A percentile compares a stretch with the other conserved stretches of the same genome.
Conservation (phyloP, 2,113 vertebrate species). For the Podilymbus podiceps region DNA sequence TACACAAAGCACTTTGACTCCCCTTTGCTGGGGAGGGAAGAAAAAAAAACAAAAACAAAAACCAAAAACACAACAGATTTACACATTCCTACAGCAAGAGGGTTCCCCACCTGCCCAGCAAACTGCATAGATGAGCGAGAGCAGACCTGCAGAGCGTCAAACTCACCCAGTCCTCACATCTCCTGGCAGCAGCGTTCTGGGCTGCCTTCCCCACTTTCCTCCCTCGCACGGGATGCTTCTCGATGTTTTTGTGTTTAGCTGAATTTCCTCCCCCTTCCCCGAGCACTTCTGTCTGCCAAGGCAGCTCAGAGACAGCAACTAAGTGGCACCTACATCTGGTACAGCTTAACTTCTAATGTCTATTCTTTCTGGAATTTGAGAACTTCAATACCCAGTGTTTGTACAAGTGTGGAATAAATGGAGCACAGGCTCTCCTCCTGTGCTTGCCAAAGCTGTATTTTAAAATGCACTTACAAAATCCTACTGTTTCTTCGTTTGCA, state of each 20-base stretch:
- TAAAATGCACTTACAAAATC: constrained; percentile 14
- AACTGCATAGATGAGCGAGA: background rate
- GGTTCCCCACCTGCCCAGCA: background rate
- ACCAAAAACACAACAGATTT: no score
- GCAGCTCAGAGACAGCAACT: background rate
- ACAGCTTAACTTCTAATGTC: constrained; percentile 34
- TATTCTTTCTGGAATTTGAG: constrained; percentile 60
- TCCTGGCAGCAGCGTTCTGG: background rate
- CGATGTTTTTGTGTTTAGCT: background rate
- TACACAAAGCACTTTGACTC: background rate
- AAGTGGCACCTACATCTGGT: constrained; percentile 63
- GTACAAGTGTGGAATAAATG: constrained; percentile 50
- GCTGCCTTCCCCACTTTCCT: background rate
- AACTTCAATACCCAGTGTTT: constrained; percentile 54
- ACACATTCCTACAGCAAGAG: background rate
- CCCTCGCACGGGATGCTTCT: background rate
- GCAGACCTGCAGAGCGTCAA: background rate
- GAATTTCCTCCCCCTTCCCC: background rate
- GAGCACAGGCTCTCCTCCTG: background rate
- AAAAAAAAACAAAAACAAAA: no score
- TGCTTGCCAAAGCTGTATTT: constrained; percentile 14
- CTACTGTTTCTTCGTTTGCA: background rate
- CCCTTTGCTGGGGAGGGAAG: background rate
- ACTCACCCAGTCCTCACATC: background rate
- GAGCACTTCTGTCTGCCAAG: constrained; percentile 40